Conservation (phyloP, 2,888 invertebrate genomes). For the Drosophila subsilvestris region DNA sequence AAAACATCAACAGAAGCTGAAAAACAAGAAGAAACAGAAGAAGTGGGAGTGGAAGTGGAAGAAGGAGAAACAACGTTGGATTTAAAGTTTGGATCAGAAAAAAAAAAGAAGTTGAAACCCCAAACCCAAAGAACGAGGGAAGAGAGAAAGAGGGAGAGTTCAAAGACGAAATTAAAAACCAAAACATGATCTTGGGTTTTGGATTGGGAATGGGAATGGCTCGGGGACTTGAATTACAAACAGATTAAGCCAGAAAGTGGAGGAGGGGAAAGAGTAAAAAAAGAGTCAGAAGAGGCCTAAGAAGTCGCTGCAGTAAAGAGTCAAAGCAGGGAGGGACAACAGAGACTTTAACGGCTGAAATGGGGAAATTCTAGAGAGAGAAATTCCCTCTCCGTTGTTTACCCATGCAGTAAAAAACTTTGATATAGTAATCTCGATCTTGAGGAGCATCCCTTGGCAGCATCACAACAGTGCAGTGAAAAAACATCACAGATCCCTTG, state of each 20-base stretch:
- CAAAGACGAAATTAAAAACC: too few relatives aligned
- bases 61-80: neutral
- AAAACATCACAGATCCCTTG: too few relatives aligned
- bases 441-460: too few relatives aligned
- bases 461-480: too few relatives aligned
- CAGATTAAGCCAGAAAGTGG: conserved; percentile 16
- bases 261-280: neutral
- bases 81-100: neutral
- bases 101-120: conserved; percentile 10
- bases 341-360: too few relatives aligned
- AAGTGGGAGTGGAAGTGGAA: conserved; percentile 10
- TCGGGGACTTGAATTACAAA: conserved; percentile 15
- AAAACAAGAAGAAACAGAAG: neutral
- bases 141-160: too few relatives aligned
- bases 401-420: too few relatives aligned
- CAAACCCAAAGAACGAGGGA: neutral
- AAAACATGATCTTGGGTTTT: conserved; percentile 17
- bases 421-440: too few relatives aligned
- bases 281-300: conserved; percentile 2
- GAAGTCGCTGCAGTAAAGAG: conserved; percentile 12
- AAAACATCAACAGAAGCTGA: too few relatives aligned
- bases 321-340: neutral
- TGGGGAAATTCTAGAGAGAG: too few relatives aligned
- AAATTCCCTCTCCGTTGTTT: too few relatives aligned
- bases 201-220: conserved; percentile 1